Base-by-base conservation (phyloP, 64 coral and sea anemone genomes). In the Cladopsammia gracilis region DNA sequence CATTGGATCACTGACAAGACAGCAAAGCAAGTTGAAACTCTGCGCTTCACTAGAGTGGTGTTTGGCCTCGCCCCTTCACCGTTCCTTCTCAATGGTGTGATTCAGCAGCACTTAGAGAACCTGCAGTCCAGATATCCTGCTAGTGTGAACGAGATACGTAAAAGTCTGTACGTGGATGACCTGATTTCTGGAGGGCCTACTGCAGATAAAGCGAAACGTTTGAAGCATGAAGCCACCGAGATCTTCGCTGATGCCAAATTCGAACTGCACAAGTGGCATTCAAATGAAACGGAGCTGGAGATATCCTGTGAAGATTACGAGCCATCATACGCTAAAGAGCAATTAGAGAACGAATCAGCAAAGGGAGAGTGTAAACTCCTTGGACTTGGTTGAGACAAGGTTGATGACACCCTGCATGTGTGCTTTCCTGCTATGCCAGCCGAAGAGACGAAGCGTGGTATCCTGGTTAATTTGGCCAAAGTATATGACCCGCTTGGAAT, bases 91-190 rank as follows among this genome's bases (percentile, higher is more conserved):
- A 73, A 91, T 58, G 89, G 89, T 14, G 89, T 83, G 3, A 49
- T 73, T 7, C 76, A 83, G 23, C 91, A 91, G 57, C 89, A 82
- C 49, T 58, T 91, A 24, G 75, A 82, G 3, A 78, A 26, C 24
- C 23, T 77, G 58, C 76, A 65, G 42, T 48, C 48, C 15, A 51
- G 19, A 11, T 26, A 82, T 49, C 62, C 89, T n/a, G 77, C 64
- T 43, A 82, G 45, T 44, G 77, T 82, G 64, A 34, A 85, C 60
- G 89, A 90, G 58, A 51, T 79, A 26, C 8, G 14, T 3, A 79
- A 46, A 50, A 90, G 89, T 71, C 64, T 83, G 52, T 86, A 85
- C 60, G 90, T 75, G 10, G 79, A 92, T 49, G 90, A 92, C 58
- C 58, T 92, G 26, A 92, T 92, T 43, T 62, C 79, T 9, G 90